Percentiles rank a stretch among this genome's conserved stretches.
Evolutionary conservation across 1,140 invertebrate species (phyloP).

Genomic region (Pemphigus obesinymphae): DNA sequence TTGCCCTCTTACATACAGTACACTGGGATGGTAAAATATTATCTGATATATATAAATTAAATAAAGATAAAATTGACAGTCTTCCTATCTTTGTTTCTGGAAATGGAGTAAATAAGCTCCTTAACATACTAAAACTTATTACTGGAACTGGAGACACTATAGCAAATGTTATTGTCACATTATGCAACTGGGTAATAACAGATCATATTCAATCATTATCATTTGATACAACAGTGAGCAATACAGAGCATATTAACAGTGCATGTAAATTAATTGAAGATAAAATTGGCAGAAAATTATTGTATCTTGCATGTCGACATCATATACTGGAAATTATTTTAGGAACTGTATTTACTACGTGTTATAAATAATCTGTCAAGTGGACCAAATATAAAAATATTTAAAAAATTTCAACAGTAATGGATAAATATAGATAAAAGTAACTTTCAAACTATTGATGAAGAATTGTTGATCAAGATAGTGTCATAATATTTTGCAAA

Average conservation of each 20-base stretch:
- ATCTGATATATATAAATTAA: constrained; percentile 34
- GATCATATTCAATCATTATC: background rate
- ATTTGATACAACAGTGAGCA: constrained; percentile 27
- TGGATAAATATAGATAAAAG: background rate
- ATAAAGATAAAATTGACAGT: constrained; percentile 17
- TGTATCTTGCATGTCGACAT: constrained; percentile 34
- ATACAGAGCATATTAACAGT: constrained; percentile 17
- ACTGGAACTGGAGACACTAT: constrained; percentile 5
- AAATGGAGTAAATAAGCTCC: background rate
- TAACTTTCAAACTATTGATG: background rate
- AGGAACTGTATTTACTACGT: background rate
- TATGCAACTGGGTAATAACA: too few relatives aligned
- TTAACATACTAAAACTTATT: background rate
- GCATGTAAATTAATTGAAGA: constrained; percentile 34
- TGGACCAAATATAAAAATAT: background rate
- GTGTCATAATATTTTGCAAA: too few relatives aligned
- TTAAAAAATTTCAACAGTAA: background rate
- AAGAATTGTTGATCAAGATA: too few relatives aligned
- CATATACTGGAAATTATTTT: constrained; percentile 31
- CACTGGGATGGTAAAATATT: constrained; percentile 17
- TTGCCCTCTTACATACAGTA: background rate
- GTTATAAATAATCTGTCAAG: background rate
- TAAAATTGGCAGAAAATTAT: constrained; percentile 2
- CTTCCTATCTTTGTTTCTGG: constrained; percentile 1
- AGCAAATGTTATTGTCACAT: constrained; percentile 1